Base-by-base conservation (phyloP, 92 coral and sea anemone species). In the Palythoa grandiflora region DNA sequence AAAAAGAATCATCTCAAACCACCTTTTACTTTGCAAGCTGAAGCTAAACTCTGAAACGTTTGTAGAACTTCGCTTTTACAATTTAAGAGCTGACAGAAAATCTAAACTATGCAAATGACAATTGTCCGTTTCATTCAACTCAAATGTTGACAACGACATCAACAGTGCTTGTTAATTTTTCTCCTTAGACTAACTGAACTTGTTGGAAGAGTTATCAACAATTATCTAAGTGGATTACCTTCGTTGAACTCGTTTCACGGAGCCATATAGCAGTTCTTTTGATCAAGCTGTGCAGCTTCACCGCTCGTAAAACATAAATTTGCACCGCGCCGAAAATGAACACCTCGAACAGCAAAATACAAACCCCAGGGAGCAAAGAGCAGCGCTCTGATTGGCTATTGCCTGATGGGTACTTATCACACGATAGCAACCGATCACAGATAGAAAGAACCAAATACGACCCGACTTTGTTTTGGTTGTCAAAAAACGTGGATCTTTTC, bases 311-410 rank as follows among this genome's bases (percentile, higher is more conserved):
- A 84, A 87, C 79, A 88, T n/a, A 53, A 85, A 88, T 93, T 93
- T 89, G 95, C 94, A 93, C 92, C 75, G 95, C 95, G 89, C 85
- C 92, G 93, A 94, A 59, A 94, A 94, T 94, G 98, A 94, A 91
- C 98, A 94, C 98, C 90, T 87, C 68, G 91, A 77, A 85, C 54
- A 75, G 81, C 84, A 89, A 89, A 28, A 94, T 92, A 93, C 71
- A 93, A 89, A 79, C 93, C 83, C 95, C 83, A 68, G 93, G 90
- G 94, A 91, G 93, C 57, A 88, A 87, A 80, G 85, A 81, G 72
- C 71, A 61, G 90, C 90, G 78, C 86, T 84, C 73, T 93, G 98
- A 94, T 94, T 94, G 98, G 98, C 89, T 88, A 39, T 2, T 61
- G 77, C 71, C 75, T 2, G 52, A 57, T 74, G 91, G 84, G 92